Evolutionary conservation across 2,888 invertebrate species (phyloP), one percentile per base, ranked within the genome.

Genomic region (Taenaris catops): DNA sequence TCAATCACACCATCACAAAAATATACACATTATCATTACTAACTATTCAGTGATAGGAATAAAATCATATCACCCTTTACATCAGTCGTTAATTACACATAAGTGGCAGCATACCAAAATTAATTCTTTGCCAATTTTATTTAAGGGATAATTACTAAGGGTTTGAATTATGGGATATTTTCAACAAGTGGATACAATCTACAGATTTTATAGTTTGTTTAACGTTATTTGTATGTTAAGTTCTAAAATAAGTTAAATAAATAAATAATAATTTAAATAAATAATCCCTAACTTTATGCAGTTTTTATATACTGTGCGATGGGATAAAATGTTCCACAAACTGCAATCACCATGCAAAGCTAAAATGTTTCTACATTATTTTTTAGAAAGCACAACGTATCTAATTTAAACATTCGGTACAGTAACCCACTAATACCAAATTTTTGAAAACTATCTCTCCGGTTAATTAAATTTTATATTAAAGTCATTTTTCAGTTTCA

Each of bases 241-340:
- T 66, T 70, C 79, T 81, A 75, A 53, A 83, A 86, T 84, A 84
- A 86, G 74, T 84, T 81, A 81, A 84, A 81, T 83, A 80, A 81
- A 75, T 78, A 72, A 78, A 49, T 55, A n/a, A n/a, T n/a, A 49
- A 51, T 72, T 80, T 74, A 71, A 80, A 79, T 78, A 79, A 80
- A 70, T 81, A 46, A 38, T 21, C 42, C 24, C 43, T 41, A 27
- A 38, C 17, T 26, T 39, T 75, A 68, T 40, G 50, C 51, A 59
- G 58, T 58, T 63, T 56, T 59, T 59, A 62, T 53, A 49, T 58
- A 50, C 59, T 56, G 54, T 61, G 63, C 67, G 63, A 63, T 67
- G 69, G 69, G 63, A 63, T 65, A 24, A 9, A 29, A 18, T 21
- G 24, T 24, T 17, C 9, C 8, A 31, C 25, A 31, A 20, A 29